A percentile compares a stretch with the other conserved stretches of the same genome.
Conservation (phyloP, 2,113 vertebrate species). For the Cisticola juncidis region DNA sequence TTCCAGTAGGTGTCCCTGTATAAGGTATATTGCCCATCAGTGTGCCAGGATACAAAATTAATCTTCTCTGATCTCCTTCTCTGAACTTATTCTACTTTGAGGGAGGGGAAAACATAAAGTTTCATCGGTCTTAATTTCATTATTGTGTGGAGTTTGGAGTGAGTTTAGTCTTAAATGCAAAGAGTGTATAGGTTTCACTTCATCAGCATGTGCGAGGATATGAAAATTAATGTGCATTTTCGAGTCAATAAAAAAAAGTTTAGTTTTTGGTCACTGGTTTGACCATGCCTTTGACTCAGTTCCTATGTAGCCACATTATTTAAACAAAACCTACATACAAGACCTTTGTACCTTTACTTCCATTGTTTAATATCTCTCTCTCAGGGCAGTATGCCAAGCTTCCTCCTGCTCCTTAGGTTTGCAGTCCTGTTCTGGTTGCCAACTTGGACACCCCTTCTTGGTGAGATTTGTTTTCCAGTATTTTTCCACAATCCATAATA, state of each 20-base stretch:
- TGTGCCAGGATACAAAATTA: not conserved
- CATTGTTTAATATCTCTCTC: not conserved
- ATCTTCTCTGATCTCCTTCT: not conserved
- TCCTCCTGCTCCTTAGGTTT: not conserved
- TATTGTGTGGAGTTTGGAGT: not conserved
- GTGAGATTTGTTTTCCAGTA: not conserved
- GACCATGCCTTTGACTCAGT: not conserved
- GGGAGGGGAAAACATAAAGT: not conserved
- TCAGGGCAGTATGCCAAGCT: not conserved
- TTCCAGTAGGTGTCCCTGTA: too few species aligned
- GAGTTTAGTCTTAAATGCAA: not conserved
- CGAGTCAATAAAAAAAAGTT: not conserved
- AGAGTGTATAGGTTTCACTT: not conserved
- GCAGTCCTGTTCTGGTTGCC: not conserved
- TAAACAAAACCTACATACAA: not conserved
- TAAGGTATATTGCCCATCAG: not conserved
- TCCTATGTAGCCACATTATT: not conserved
- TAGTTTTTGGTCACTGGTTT: not conserved
- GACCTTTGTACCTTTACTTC: not conserved
- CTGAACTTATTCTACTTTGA: not conserved
- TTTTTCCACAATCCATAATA: not conserved
- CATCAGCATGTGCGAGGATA: too few species aligned
- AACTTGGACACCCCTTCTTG: not conserved
- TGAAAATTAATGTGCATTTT: not conserved
- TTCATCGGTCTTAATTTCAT: not conserved